Evolutionary conservation across 2,113 vertebrate genomes (phyloP).

Genomic region (Ptychochromis oligacanthus): DNA sequence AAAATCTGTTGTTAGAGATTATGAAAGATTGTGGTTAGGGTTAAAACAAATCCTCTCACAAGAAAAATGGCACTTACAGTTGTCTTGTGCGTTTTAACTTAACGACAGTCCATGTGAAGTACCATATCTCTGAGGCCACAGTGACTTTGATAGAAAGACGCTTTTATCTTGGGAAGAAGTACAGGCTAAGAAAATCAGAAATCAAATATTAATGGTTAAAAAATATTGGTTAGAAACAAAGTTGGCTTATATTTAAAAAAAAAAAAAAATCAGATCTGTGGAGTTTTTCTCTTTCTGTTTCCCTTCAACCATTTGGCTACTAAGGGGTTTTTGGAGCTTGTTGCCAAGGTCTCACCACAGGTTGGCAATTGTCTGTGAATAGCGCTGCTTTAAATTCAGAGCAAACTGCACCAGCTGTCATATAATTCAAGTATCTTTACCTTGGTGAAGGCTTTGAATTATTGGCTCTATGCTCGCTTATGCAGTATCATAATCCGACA

Average conservation of each 20-base stretch:
- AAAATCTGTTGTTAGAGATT: background rate
- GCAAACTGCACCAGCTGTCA: constrained; percentile 3
- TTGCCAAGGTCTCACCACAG: constrained; percentile 1
- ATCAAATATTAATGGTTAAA: background rate
- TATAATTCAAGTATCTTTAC: constrained; percentile 3
- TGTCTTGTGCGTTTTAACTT: background rate
- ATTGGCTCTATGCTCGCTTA: background rate
- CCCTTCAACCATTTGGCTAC: background rate
- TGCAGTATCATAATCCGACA: background rate
- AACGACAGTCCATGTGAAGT: background rate
- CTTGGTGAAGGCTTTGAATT: background rate
- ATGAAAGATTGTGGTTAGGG: background rate
- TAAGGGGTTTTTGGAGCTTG: background rate
- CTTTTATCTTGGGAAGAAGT: background rate
- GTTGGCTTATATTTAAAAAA: no score
- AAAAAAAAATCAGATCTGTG: no score
- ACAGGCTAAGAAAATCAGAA: background rate
- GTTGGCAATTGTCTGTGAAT: background rate
- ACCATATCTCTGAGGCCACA: background rate
- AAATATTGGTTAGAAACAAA: background rate
- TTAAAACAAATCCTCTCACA: background rate
- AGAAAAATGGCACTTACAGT: background rate
- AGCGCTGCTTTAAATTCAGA: background rate
- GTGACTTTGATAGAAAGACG: background rate
- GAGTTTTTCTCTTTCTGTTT: background rate